phyloP scores from a whole-genome alignment of 2,888 invertebrate genomes.

The Yponomeuta sedellus region DNA sequence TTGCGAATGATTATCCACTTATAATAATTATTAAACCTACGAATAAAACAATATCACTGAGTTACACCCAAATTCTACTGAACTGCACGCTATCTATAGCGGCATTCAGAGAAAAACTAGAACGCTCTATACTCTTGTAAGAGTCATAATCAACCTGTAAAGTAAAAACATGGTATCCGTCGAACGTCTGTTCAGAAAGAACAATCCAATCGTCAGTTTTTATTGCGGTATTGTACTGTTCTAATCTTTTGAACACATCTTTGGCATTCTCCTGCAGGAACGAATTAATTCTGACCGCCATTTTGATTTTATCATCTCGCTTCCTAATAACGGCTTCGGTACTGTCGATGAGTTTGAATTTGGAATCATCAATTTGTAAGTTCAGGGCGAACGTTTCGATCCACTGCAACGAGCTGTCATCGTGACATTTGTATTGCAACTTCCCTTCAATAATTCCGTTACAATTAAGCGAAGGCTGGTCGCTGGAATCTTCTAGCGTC shows the following conservation, averaged over 20 bases:
- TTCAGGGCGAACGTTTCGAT: not conserved
- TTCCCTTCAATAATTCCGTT: not conserved
- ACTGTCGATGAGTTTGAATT: not conserved
- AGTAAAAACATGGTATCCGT: not conserved
- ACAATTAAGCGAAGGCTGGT: conserved; percentile 7
- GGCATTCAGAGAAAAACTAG: not conserved
- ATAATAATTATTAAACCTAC: not conserved
- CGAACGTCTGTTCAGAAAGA: not conserved
- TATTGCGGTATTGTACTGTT: not conserved
- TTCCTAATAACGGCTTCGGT: not conserved
- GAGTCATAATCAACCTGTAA: not conserved
- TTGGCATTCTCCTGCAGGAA: conserved; percentile 1
- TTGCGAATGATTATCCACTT: too few species aligned
- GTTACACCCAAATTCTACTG: conserved; percentile 2
- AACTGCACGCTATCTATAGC: conserved; percentile 12
- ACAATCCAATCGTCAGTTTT: conserved; percentile 7
- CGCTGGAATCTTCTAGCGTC: not conserved
- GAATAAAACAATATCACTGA: not conserved
- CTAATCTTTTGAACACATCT: conserved; percentile 3
- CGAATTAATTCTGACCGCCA: conserved; percentile 6
- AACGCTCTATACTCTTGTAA: not conserved
- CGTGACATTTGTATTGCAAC: conserved; percentile 5
- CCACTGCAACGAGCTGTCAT: conserved; percentile 2
- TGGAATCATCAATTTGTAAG: not conserved
- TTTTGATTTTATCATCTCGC: conserved; percentile 10